Percentiles rank a stretch among this genome's conserved stretches.
Evolutionary conservation across 30 jellyfish, hydroid and myxozoan species (phyloP).

Genomic region (Calvadosia cruxmelitensis): DNA sequence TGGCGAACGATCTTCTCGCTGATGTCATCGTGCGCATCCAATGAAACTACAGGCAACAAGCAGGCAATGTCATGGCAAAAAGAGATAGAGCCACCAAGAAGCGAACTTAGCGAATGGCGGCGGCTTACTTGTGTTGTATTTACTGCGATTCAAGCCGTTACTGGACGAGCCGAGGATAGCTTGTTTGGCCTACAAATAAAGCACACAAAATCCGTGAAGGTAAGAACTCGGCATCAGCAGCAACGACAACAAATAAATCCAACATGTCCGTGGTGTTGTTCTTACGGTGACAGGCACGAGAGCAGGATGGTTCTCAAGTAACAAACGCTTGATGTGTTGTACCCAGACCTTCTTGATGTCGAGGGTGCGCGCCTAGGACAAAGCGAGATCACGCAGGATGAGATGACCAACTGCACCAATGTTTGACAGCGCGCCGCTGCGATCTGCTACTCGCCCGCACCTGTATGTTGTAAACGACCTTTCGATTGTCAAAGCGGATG

Average conservation of each 20-base stretch:
- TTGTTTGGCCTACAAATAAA: slow-evolving; percentile 57
- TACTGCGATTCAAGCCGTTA: slow-evolving; percentile 44
- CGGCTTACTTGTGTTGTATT: slow-evolving; percentile 59
- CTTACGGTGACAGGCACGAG: slow-evolving; percentile 78
- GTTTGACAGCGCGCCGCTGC: not conserved
- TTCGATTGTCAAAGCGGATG: slow-evolving; percentile 77
- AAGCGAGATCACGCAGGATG: not conserved
- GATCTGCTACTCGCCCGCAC: slow-evolving; percentile 15
- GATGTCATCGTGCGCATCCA: not conserved
- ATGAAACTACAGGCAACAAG: not conserved
- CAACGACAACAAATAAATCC: not conserved
- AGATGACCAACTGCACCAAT: not conserved
- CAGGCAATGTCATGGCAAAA: too few species aligned
- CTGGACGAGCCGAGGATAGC: slow-evolving; percentile 75
- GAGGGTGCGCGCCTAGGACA: slow-evolving; percentile 51
- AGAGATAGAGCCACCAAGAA: too few species aligned
- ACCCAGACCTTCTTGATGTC: slow-evolving; percentile 80
- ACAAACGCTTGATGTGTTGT: slow-evolving; percentile 68
- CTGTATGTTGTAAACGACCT: slow-evolving; percentile 65
- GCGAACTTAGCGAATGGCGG: not conserved
- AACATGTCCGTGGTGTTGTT: too few species aligned
- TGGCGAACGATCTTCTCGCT: not conserved
- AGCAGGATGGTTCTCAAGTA: slow-evolving; percentile 83
- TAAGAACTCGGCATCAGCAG: not conserved
- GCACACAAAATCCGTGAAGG: not conserved